Conservation (phyloP, 2,797 vertebrate species). For the Xyrichtys novacula region DNA sequence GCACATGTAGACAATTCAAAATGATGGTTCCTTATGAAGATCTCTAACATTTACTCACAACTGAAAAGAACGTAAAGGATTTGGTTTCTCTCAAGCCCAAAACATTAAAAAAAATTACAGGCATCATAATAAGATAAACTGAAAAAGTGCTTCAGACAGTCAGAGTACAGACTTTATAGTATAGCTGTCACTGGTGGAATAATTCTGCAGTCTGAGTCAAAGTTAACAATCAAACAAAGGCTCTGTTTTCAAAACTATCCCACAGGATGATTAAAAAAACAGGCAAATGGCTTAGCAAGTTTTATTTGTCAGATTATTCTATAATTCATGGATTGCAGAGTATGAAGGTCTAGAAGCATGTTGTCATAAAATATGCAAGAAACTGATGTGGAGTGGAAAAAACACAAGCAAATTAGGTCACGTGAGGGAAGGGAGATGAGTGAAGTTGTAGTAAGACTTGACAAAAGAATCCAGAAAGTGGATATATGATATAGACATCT, state of each 20-base stretch:
- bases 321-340: conserved; percentile 75
- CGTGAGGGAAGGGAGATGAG: conserved; percentile 29
- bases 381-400: conserved; percentile 50
- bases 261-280: conserved; percentile 14
- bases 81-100: background rate
- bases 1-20: too few species aligned
- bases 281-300: conserved; percentile 45
- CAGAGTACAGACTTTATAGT: conserved; percentile 6
- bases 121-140: conserved; percentile 18
- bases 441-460: conserved; percentile 17
- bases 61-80: conserved; percentile 20
- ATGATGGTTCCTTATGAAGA: conserved; percentile 14
- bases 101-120: conserved; percentile 8
- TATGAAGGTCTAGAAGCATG: conserved; percentile 64
- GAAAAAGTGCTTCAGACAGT: conserved; percentile 35
- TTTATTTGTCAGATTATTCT: conserved; percentile 70
- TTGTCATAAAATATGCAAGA: conserved; percentile 72
- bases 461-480: background rate
- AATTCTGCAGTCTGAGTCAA: conserved; percentile 28
- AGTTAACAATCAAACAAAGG: conserved; percentile 29
- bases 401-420: conserved; percentile 52
- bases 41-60: conserved; percentile 4
- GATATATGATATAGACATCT: conserved; percentile 20
- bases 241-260: conserved; percentile 30
- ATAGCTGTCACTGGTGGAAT: conserved; percentile 15